Base-by-base conservation (phyloP, 2,797 vertebrate genomes). In the Arctocebus calabarensis region DNA sequence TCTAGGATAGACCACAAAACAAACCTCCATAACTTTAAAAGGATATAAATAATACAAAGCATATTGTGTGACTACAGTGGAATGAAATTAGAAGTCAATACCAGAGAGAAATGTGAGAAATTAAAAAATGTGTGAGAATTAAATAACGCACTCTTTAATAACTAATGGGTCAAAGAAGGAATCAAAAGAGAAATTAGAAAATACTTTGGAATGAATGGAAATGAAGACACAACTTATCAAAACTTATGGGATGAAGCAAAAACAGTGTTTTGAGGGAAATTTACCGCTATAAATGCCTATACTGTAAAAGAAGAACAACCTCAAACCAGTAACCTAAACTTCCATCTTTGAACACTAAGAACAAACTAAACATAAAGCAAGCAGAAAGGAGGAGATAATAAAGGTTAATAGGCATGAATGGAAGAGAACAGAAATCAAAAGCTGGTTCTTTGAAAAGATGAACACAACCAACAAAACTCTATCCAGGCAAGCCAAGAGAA, bases 391-490 rank as follows among this genome's bases (percentile, higher is more conserved):
- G 12, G 25, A 66, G 45, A 59, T 78, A 25, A 81, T 68, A 27
- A 66, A 83, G 8, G 66, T 83, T 19, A 32, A 29, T 75, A 32
- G 52, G 79, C 84, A 70, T 57, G n/a, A 87, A 82, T 37, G 45
- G 77, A 73, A 89, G 43, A 94, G 61, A 86, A 93, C 22, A 73
- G 59, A 78, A 81, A 52, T 23, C 23, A 79, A 90, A 75, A 87
- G 32, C 45, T 55, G 27, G 23, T 74, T 95, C 43, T 94, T 83
- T 79, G 34, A 83, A 95, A 92, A 75, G 17, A 84, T 52, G 52
- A 85, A 57, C 57, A 74, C 23, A 77, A 75, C 4, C n/a, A 34
- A 89, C 10, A 93, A 84, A 79, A 16, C 45, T 88, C 20, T 43
- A 43, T 34, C 20, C 73, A 94, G 62, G 55, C 9, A 93, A 88